phyloP scores from a whole-genome alignment of 1,140 invertebrate genomes.

The Ceratina australensis region DNA sequence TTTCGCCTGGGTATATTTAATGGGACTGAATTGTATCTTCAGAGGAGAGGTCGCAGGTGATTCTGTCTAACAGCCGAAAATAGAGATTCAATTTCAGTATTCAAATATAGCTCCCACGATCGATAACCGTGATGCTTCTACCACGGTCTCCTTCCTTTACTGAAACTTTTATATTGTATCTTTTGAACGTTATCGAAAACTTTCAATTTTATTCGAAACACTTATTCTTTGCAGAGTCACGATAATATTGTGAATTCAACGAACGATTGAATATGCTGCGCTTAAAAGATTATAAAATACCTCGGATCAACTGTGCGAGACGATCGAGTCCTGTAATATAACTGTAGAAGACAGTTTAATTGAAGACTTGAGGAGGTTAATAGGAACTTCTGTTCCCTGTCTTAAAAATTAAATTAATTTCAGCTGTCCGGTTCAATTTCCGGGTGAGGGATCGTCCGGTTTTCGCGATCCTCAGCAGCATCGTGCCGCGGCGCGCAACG shows the following conservation, averaged over 20 bases:
- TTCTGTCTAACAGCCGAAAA: neutral
- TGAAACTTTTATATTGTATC: neutral
- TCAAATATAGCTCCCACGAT: constrained; percentile 18
- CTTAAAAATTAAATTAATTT: neutral
- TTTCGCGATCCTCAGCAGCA: constrained; percentile 14
- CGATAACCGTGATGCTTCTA: constrained; percentile 4
- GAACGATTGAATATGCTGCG: neutral
- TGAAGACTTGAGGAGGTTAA: too few relatives aligned
- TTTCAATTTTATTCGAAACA: neutral
- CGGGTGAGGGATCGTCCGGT: neutral
- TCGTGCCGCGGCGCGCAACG: neutral
- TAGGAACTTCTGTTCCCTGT: neutral
- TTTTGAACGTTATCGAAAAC: neutral
- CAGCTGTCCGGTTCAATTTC: neutral
- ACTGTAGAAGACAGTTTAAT: too few relatives aligned
- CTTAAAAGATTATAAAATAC: neutral
- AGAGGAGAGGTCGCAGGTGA: neutral
- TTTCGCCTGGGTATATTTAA: neutral
- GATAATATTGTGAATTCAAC: too few relatives aligned
- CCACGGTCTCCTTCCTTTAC: neutral
- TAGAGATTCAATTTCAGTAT: constrained; percentile 14
- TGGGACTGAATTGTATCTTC: neutral
- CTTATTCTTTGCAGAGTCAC: too few relatives aligned
- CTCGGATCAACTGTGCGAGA: too few relatives aligned
- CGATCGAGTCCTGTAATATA: too few relatives aligned